Percentiles rank a stretch among this genome's conserved stretches.
Evolutionary conservation across 2,888 invertebrate species (phyloP).

Genomic region (Glomeris marginata): DNA sequence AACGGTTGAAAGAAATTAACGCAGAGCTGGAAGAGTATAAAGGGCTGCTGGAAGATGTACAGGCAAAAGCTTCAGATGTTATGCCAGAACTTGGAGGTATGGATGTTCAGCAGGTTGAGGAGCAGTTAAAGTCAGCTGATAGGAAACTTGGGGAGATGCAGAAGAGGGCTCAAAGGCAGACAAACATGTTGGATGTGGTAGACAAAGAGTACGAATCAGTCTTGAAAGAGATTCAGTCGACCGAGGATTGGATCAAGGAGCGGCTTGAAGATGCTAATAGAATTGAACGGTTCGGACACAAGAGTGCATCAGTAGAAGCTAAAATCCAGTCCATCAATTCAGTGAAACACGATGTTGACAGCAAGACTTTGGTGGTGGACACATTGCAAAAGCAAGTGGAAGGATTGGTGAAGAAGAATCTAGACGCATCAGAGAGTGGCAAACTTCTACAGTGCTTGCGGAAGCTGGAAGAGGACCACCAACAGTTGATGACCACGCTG

Average conservation of each 20-base stretch:
- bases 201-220: slow-evolving; percentile 69
- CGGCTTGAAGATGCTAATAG: slow-evolving; percentile 41
- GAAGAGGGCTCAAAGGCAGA: slow-evolving; percentile 71
- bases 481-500: slow-evolving; percentile 50
- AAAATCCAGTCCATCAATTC: slow-evolving; percentile 25
- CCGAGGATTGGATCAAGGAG: slow-evolving; percentile 51
- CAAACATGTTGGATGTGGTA: slow-evolving; percentile 61
- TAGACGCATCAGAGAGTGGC: slow-evolving; percentile 69
- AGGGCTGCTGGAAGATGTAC: slow-evolving; percentile 20
- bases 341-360: slow-evolving; percentile 66
- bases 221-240: slow-evolving; percentile 59
- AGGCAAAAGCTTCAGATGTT: slow-evolving; percentile 8
- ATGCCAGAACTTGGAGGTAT: slow-evolving; percentile 42
- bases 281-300: slow-evolving; percentile 46
- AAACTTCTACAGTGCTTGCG: slow-evolving; percentile 57
- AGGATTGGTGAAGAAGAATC: slow-evolving; percentile 59
- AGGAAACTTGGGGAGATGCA: slow-evolving; percentile 67
- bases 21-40: slow-evolving; percentile 22
- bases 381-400: slow-evolving; percentile 66
- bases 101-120: slow-evolving; percentile 79
- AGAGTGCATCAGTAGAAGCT: slow-evolving; percentile 50
- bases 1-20: slow-evolving; percentile 41
- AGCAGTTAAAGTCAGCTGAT: slow-evolving; percentile 62
- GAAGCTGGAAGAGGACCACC: slow-evolving; percentile 56
- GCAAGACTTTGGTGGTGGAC: slow-evolving; percentile 65